These are phyloP conservation scores for Cotesia glomerata DNA, from an alignment of 1,140 invertebrate species.

Conservation along the genomic window DNA sequence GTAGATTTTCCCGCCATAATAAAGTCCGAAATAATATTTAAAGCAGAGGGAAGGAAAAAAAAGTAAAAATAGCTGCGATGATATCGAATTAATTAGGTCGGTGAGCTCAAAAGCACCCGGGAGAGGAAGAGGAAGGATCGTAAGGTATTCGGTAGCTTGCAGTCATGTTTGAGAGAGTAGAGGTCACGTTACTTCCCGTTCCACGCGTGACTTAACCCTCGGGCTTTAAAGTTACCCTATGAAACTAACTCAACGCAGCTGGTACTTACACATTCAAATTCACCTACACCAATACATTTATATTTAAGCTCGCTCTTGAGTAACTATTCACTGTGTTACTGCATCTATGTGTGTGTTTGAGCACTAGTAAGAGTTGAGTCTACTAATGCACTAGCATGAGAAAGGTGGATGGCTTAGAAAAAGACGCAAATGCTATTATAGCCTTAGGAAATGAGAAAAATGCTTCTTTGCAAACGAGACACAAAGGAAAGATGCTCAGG, in stretches of 20 bases:
- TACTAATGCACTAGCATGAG: background rate
- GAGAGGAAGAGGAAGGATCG: constrained; percentile 51
- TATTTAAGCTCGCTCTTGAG: background rate
- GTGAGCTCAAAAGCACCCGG: constrained; percentile 35
- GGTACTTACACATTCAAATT: background rate
- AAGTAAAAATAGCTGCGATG: constrained; percentile 25
- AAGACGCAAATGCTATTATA: constrained; percentile 1
- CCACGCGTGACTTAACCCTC: constrained; percentile 24
- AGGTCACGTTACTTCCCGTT: constrained; percentile 11
- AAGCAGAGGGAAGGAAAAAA: too few relatives aligned
- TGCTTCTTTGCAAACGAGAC: constrained; percentile 15
- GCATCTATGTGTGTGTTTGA: too few relatives aligned
- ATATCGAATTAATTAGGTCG: constrained; percentile 62
- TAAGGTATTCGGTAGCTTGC: constrained; percentile 52
- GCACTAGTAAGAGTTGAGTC: too few relatives aligned
- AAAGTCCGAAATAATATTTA: too few relatives aligned
- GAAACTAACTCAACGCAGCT: constrained; percentile 21
- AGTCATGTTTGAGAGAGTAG: constrained; percentile 8
- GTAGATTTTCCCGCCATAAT: too few relatives aligned
- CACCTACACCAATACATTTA: background rate
- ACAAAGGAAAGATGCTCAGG: constrained; percentile 12
- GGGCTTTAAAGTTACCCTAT: constrained; percentile 22
- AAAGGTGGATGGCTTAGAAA: background rate
- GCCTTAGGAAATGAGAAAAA: background rate
- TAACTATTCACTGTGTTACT: too few relatives aligned